A percentile compares a stretch with the other conserved stretches of the same genome.
Evolutionary conservation across 2,888 invertebrate species (phyloP).

Genomic region (Cheilosia soror): DNA sequence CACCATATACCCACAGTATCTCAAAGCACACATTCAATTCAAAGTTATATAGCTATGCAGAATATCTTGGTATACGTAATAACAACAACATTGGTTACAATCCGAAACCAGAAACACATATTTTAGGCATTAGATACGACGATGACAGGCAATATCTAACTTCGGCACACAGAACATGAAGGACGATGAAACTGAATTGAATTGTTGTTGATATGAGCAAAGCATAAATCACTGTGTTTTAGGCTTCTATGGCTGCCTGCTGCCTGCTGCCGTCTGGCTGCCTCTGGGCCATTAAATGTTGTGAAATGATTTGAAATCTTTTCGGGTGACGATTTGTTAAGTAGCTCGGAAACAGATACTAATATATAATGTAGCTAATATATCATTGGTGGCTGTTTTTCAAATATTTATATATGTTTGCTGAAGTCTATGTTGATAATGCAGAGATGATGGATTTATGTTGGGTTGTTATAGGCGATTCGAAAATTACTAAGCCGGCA

Average conservation of each 20-base stretch:
- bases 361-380: neutral
- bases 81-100: constrained; percentile 56
- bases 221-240: constrained; percentile 66
- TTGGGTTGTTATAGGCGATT: neutral
- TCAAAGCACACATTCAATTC: constrained; percentile 29
- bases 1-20: neutral
- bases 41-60: constrained; percentile 31
- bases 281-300: constrained; percentile 59
- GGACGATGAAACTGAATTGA: constrained; percentile 55
- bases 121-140: constrained; percentile 65
- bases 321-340: constrained; percentile 48
- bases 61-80: constrained; percentile 12
- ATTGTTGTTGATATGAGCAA: constrained; percentile 69
- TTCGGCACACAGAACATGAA: constrained; percentile 26
- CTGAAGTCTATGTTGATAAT: constrained; percentile 11
- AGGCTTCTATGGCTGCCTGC: no score
- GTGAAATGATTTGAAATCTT: constrained; percentile 62
- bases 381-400: constrained; percentile 60
- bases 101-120: constrained; percentile 55
- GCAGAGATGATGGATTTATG: neutral
- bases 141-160: constrained; percentile 66
- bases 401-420: constrained; percentile 33
- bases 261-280: constrained; percentile 3
- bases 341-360: constrained; percentile 37
- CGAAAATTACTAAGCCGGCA: no score